A percentile compares a stretch with the other conserved stretches of the same genome.
phyloP scores from a whole-genome alignment of 2,797 vertebrate genomes.

The Cynodonichthys magdalenae region DNA sequence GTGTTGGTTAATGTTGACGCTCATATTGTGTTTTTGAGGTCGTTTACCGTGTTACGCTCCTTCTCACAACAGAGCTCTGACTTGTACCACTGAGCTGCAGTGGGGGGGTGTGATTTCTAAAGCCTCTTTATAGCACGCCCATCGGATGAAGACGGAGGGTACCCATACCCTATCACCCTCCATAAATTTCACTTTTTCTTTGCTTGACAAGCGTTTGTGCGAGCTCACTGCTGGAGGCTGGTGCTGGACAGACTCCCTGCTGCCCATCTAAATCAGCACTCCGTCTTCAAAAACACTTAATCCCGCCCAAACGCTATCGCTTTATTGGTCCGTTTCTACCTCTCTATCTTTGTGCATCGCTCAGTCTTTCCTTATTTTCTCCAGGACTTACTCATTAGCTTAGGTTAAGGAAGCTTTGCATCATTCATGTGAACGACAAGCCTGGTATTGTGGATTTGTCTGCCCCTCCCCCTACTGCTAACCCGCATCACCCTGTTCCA shows the following conservation, averaged over 20 bases:
- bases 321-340: slow-evolving; percentile 69
- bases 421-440: slow-evolving; percentile 80
- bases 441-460: slow-evolving; percentile 61
- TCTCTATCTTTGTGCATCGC: slow-evolving; percentile 18
- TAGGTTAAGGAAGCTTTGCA: slow-evolving; percentile 84
- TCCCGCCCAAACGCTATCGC: slow-evolving; percentile 75
- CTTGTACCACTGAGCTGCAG: slow-evolving; percentile 72
- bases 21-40: slow-evolving; percentile 73
- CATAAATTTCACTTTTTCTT: slow-evolving; percentile 82
- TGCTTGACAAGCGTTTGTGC: slow-evolving; percentile 80
- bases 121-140: slow-evolving; percentile 71
- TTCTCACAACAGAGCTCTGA: slow-evolving; percentile 60
- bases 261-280: slow-evolving; percentile 66
- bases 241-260: slow-evolving; percentile 71
- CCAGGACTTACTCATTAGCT: slow-evolving; percentile 78
- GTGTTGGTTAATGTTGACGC: slow-evolving; percentile 60
- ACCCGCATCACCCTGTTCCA: slow-evolving; percentile 72
- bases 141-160: slow-evolving; percentile 43
- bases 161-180: slow-evolving; percentile 47
- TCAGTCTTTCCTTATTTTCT: slow-evolving; percentile 44
- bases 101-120: slow-evolving; percentile 76
- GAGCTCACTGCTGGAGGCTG: slow-evolving; percentile 75
- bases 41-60: slow-evolving; percentile 67
- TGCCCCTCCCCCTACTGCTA: slow-evolving; percentile 58
- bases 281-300: slow-evolving; percentile 73